Evolutionary conservation across 2,797 vertebrate species (phyloP).

Genomic region (Channa striata): DNA sequence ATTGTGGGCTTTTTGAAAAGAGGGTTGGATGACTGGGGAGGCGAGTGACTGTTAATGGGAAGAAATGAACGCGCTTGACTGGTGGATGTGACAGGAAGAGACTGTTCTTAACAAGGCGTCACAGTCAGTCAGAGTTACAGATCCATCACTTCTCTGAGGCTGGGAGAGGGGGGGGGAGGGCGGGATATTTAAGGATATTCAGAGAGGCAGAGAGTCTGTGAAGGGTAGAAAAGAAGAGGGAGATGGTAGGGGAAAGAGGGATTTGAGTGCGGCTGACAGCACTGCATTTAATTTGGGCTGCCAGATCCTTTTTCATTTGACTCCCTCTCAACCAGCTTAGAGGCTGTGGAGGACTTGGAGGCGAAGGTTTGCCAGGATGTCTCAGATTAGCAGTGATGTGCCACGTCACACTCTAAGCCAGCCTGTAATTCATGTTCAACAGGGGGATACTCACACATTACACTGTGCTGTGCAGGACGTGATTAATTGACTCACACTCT

Average conservation of each 20-base stretch:
- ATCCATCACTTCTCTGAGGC: constrained; percentile 84
- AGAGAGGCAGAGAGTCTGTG: constrained; percentile 76
- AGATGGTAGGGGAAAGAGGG: constrained; percentile 69
- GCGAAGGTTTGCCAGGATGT: constrained; percentile 81
- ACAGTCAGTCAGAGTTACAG: constrained; percentile 85
- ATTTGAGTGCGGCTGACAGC: constrained; percentile 82
- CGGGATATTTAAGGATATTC: constrained; percentile 81
- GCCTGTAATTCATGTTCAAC: constrained; percentile 86
- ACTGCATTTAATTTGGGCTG: constrained; percentile 85
- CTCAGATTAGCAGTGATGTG: constrained; percentile 82
- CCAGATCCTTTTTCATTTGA: constrained; percentile 86
- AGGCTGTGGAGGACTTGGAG: constrained; percentile 77
- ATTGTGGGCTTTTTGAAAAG: constrained; percentile 70
- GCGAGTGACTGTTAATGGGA: constrained; percentile 82
- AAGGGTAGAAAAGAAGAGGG: constrained; percentile 77
- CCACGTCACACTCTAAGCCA: constrained; percentile 82
- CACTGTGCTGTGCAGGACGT: constrained; percentile 80
- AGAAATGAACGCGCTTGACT: constrained; percentile 84
- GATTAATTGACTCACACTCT: constrained; percentile 85
- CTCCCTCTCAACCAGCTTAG: constrained; percentile 82
- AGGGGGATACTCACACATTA: constrained; percentile 86
- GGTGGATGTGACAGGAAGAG: constrained; percentile 85
- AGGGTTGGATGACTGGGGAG: constrained; percentile 73
- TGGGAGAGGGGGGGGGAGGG: constrained; percentile 45
- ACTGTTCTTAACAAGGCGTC: constrained; percentile 87